Evolutionary conservation across 2,888 invertebrate species (phyloP), one percentile per base, ranked within the genome.

Genomic region (Laothoe populi): DNA sequence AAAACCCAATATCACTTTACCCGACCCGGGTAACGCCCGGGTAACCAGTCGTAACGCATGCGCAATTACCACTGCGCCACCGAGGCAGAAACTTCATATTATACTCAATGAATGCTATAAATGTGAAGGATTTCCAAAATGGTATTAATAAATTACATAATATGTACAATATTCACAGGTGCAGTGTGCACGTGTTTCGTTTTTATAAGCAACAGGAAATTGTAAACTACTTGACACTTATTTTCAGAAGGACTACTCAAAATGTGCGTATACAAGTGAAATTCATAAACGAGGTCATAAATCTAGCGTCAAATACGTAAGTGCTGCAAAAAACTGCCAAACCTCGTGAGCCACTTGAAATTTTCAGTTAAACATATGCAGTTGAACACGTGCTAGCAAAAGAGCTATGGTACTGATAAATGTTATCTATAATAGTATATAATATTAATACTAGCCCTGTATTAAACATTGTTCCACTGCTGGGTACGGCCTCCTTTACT

Each of bases 201-300:
- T 58, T 58, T 40, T 16, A 42, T 44, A 21, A 11, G 16, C 42
- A 42, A 64, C 67, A 69, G 67, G 69, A 71, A 63, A 59, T 62
- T 63, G 42, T 48, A 67, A 64, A 77, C 73, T 70, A 64, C 53
- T 63, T 61, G 71, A 67, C 70, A 66, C 57, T 63, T 59, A 66
- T 42, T 66, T 61, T 62, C 75, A 82, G 86, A 87, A 86, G 75
- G 66, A 71, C 70, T 83, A 84, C 86, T 87, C 82, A 70, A 83
- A 75, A 82, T 66, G 78, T 83, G 84, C 74, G 70, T 73, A 82
- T 73, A 77, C 79, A 78, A 79, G 24, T 16, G 53, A 69, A 72
- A 73, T 69, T 64, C 64, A 66, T 66, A 68, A 73, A 71, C 42
- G 60, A 65, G 65, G 62, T 62, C 74, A 76, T 83, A 82, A 86